A percentile compares a stretch with the other conserved stretches of the same genome.
Evolutionary conservation across 2,113 vertebrate genomes (phyloP).

Genomic region (Microcebus tavaratra): DNA sequence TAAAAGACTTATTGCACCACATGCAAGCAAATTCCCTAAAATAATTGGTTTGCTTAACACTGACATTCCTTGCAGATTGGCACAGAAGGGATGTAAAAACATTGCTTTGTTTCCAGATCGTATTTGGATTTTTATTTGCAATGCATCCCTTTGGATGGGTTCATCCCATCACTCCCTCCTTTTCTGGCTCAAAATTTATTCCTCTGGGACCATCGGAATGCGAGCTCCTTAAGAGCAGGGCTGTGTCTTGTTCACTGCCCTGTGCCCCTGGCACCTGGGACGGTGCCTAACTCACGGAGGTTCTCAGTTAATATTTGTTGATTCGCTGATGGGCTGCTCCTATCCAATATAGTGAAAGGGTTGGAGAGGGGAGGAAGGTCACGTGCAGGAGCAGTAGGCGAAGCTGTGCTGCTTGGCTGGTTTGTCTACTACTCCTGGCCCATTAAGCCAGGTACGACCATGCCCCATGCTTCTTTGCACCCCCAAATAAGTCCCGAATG

Average conservation of each 20-base stretch:
- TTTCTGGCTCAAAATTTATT: constrained; percentile 13
- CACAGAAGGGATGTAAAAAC: not conserved
- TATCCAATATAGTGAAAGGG: not conserved
- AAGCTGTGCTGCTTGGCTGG: not conserved
- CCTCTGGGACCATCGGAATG: not conserved
- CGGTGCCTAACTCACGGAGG: not conserved
- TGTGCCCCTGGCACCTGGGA: not conserved
- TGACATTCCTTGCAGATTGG: not conserved
- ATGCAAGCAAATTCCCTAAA: constrained; percentile 7
- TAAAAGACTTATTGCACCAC: not conserved
- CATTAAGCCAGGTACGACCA: not conserved
- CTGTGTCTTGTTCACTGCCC: not conserved
- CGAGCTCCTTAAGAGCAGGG: not conserved
- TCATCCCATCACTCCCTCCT: not conserved
- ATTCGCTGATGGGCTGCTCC: not conserved
- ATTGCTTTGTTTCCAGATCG: not conserved
- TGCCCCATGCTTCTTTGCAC: not conserved
- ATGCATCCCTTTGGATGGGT: not conserved
- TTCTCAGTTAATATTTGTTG: not conserved
- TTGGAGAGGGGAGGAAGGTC: not conserved
- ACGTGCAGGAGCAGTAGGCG: not conserved
- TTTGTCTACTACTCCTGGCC: not conserved
- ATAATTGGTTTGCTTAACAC: not conserved
- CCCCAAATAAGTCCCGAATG: not conserved
- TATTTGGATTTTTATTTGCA: constrained; percentile 39